Evolutionary conservation across 2,888 invertebrate genomes (phyloP).

Genomic region (Chaetogeoica ovagalla): DNA sequence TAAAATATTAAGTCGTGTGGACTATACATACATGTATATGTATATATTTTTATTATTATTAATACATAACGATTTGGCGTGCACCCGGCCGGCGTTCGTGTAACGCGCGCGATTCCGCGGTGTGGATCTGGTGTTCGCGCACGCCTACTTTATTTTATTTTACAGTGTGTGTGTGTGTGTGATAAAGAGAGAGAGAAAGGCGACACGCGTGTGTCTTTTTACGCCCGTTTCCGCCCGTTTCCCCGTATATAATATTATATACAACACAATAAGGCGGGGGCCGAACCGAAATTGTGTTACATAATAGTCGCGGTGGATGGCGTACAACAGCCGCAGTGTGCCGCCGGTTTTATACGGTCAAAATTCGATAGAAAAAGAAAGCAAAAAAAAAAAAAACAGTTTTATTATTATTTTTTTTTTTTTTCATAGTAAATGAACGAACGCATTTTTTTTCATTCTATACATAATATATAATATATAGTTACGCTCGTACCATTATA

Average conservation of each 20-base stretch:
- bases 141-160: too few species aligned
- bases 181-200: background rate
- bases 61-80: too few species aligned
- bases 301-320: slow-evolving; percentile 31
- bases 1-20: too few species aligned
- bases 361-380: slow-evolving; percentile 26
- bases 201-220: slow-evolving; percentile 29
- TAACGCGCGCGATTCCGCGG: too few species aligned
- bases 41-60: too few species aligned
- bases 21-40: too few species aligned
- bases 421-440: slow-evolving; percentile 5
- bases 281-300: slow-evolving; percentile 51
- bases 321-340: slow-evolving; percentile 17
- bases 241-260: background rate
- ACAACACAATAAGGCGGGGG: slow-evolving; percentile 51
- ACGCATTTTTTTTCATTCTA: slow-evolving; percentile 16
- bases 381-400: background rate
- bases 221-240: slow-evolving; percentile 52
- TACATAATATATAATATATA: too few species aligned
- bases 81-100: too few species aligned
- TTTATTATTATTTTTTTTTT: too few species aligned
- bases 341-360: slow-evolving; percentile 36
- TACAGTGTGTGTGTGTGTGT: too few species aligned
- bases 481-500: too few species aligned
- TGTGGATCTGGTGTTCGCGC: too few species aligned